A percentile compares a stretch with the other conserved stretches of the same genome.
Evolutionary conservation across 2,113 vertebrate genomes (phyloP).

Genomic region (Sterna hirundo): DNA sequence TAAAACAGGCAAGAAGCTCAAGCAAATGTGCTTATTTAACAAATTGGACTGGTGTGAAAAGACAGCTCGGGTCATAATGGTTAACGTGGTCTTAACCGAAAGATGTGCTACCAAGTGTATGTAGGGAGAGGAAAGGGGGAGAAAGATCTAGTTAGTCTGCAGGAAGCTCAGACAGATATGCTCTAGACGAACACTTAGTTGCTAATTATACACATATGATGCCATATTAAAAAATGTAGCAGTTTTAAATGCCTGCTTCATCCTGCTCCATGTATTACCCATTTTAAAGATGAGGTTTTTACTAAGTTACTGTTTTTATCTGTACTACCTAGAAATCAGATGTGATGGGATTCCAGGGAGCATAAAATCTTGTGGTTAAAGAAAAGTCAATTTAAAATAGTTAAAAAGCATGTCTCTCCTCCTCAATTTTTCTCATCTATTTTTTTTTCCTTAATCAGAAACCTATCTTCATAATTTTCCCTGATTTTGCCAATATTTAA

Average conservation of each 20-base stretch:
- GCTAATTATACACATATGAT: not conserved
- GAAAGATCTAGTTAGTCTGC: not conserved
- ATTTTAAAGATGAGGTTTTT: not conserved
- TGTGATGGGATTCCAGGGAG: not conserved
- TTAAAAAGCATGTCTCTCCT: not conserved
- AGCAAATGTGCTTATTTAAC: fast-evolving
- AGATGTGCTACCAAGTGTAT: not conserved
- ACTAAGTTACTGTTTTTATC: not conserved
- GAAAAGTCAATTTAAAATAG: fast-evolving
- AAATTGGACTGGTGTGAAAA: not conserved
- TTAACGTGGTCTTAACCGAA: not conserved
- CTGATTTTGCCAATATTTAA: not conserved
- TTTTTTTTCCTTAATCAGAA: not conserved
- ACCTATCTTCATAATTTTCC: not conserved
- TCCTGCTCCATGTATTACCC: not conserved
- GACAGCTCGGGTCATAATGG: not conserved
- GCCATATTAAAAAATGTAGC: not conserved
- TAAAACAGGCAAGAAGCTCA: not conserved
- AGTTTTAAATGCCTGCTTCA: not conserved
- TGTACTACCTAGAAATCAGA: not conserved
- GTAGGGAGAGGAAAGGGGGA: not conserved
- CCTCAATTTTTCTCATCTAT: not conserved
- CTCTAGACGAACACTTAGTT: not conserved
- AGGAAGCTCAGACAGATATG: not conserved
- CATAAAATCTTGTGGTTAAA: not conserved